A percentile compares a stretch with the other conserved stretches of the same genome.
These are phyloP conservation scores for Apis dorsata DNA, from an alignment of 1,140 invertebrate genomes.

Conservation along the genomic window DNA sequence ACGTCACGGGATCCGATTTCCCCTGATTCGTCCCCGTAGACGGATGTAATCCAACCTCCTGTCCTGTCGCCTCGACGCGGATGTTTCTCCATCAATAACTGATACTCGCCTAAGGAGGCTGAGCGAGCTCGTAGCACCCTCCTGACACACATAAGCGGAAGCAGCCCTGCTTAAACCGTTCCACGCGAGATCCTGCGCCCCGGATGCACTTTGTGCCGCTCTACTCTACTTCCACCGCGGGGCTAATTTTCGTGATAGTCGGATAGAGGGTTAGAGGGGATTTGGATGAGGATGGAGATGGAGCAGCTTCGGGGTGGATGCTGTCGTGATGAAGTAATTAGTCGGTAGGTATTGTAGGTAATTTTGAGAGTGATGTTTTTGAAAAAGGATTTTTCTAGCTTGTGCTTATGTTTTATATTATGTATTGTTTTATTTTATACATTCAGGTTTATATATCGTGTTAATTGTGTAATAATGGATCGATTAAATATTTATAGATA, in stretches of 20 bases:
- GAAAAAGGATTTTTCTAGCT: too few relatives aligned
- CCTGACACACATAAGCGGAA: conserved; percentile 61
- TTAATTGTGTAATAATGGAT: too few relatives aligned
- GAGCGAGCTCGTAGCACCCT: conserved; percentile 54
- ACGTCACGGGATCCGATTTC: conserved; percentile 52
- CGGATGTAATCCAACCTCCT: conserved; percentile 45
- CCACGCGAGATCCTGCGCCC: background rate
- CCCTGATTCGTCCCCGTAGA: conserved; percentile 55
- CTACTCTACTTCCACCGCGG: background rate
- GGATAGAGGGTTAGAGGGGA: conserved; percentile 1
- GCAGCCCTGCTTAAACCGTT: conserved; percentile 3
- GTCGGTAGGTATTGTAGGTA: too few relatives aligned
- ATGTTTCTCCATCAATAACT: conserved; percentile 67
- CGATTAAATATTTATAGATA: too few relatives aligned
- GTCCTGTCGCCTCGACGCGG: conserved; percentile 9
- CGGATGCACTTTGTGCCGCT: conserved; percentile 28
- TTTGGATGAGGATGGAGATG: background rate
- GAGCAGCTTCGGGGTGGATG: too few relatives aligned
- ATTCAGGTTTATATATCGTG: too few relatives aligned
- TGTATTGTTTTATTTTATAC: too few relatives aligned
- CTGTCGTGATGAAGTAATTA: too few relatives aligned
- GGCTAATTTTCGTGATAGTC: conserved; percentile 35
- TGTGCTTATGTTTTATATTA: too few relatives aligned
- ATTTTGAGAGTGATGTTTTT: too few relatives aligned
- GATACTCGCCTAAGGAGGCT: conserved; percentile 67